Base-by-base conservation (phyloP, 2,113 vertebrate genomes). In the Colaptes auratus region DNA sequence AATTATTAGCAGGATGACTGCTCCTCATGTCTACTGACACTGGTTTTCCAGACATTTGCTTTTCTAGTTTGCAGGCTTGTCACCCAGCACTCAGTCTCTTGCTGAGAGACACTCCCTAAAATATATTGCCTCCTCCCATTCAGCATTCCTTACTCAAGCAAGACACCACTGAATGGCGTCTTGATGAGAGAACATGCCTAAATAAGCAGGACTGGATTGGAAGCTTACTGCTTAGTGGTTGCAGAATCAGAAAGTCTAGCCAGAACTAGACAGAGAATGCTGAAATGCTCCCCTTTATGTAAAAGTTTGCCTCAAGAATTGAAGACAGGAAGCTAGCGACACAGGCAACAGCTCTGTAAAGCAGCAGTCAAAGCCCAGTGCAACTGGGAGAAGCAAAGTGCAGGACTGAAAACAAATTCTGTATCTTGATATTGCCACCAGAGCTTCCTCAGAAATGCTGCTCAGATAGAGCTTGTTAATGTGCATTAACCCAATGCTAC, bases 141-240 rank as follows among this genome's bases (percentile, higher is more conserved):
- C 93, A 94, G 86, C 95, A 97, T 95, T 96, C 85, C 88, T 95
- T 72, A 81, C 66, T 97, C 88, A 69, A 88, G 94, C 90, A 94
- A 95, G 93, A 91, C 90, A 95, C 88, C 91, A 28, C 93, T 88
- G 95, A 90, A 96, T 81, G 82, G 93, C 5, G 10, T 88, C 63
- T 63, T 1, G 8, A 90, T 95, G 90, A 91, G 90, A 82, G 24
- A 93, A 88, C 70, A 86, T 83, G 96, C 95, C 94, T 95, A 95
- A 96, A 91, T 95, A 96, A 97, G 95, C 95, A 96, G 79, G 75
- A 67, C 72, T 65, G 91, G 89, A 89, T 88, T 86, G 94, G 92
- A 96, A 96, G 93, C 89, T 95, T 89, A 84, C 81, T 92, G 88
- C 88, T 94, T 72, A 95, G 90, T 31, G 92, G 94, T 70, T 96